These are phyloP conservation scores for Oryctolagus cuniculus DNA, from an alignment of 2,113 vertebrate species.

Conservation along the genomic window DNA sequence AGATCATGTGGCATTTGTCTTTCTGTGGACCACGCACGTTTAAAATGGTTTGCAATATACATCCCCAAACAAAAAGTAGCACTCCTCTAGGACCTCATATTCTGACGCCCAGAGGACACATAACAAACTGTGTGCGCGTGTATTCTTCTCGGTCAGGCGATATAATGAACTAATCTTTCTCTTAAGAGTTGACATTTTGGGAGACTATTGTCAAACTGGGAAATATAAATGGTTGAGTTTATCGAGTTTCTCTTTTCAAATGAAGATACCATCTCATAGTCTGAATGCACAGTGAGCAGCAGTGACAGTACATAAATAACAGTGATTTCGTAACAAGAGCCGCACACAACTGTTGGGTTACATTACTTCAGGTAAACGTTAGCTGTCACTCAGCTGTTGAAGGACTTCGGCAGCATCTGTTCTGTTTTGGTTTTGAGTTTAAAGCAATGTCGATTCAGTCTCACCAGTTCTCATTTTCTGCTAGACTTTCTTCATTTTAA, in stretches of 20 bases:
- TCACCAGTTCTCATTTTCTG: conserved; percentile 52
- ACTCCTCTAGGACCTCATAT: conserved; percentile 69
- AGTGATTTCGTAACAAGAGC: conserved; percentile 61
- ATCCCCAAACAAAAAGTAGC: conserved; percentile 68
- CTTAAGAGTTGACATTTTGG: conserved; percentile 51
- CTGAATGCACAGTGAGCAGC: conserved; percentile 37
- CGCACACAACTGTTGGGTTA: conserved; percentile 23
- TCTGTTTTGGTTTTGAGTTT: conserved; percentile 12
- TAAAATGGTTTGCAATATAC: conserved; percentile 78
- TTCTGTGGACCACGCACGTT: not conserved
- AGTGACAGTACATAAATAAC: conserved; percentile 50
- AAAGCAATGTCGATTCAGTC: not conserved
- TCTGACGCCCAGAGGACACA: conserved; percentile 76
- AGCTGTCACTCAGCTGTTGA: conserved; percentile 20
- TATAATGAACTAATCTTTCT: conserved; percentile 81
- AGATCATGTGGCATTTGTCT: no score
- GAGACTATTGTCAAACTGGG: conserved; percentile 57
- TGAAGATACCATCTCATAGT: conserved; percentile 55
- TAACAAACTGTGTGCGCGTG: conserved; percentile 67
- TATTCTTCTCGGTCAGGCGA: conserved; percentile 68
- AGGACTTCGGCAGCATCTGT: not conserved
- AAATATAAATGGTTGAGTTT: conserved; percentile 70
- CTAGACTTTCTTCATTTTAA: conserved; percentile 40
- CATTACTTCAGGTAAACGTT: conserved; percentile 56
- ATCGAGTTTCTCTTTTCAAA: conserved; percentile 71